Conservation (phyloP, 2,888 invertebrate genomes). For the Scaeva pyrastri region DNA sequence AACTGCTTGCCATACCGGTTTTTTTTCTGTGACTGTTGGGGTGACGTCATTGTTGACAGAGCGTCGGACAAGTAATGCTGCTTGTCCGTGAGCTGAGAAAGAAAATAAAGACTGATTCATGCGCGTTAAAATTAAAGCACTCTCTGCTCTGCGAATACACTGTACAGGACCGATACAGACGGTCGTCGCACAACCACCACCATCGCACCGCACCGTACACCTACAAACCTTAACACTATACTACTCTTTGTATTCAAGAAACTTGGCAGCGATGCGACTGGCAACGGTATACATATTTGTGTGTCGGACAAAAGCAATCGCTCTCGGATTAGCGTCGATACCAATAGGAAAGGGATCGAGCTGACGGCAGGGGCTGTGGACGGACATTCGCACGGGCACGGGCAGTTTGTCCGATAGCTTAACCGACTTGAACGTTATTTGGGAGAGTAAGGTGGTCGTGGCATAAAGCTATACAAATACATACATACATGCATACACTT, state of each 20-base stretch:
- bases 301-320: conserved; percentile 52
- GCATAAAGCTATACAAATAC: neutral
- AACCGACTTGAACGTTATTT: conserved; percentile 41
- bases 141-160: no score
- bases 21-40: conserved; percentile 30
- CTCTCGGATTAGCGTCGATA: neutral
- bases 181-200: no score
- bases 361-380: neutral
- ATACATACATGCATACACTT: neutral
- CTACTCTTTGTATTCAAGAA: conserved; percentile 33
- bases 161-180: no score
- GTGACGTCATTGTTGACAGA: conserved; percentile 42
- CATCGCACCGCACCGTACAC: neutral
- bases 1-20: conserved; percentile 44
- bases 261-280: conserved; percentile 52
- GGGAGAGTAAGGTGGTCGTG: neutral
- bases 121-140: conserved; percentile 45
- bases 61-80: conserved; percentile 68
- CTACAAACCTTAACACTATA: neutral
- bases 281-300: neutral
- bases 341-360: neutral
- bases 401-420: conserved; percentile 53
- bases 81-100: conserved; percentile 60
- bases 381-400: no score
- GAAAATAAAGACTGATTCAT: conserved; percentile 48